Evolutionary conservation across 1,140 invertebrate species (phyloP).

Genomic region (Panulirus ornatus): DNA sequence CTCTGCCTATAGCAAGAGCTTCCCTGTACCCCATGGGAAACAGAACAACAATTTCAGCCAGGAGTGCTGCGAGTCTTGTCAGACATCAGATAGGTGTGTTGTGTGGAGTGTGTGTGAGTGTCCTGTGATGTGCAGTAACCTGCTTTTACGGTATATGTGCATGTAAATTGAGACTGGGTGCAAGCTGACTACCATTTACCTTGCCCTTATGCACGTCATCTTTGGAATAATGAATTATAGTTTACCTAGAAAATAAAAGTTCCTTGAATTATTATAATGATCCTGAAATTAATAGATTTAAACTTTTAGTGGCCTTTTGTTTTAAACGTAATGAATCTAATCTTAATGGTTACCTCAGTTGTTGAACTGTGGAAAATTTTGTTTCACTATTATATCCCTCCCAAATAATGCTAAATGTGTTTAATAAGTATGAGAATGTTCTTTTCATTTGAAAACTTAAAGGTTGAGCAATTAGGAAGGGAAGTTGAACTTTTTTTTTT

Average conservation of each 20-base stretch:
- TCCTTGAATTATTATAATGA: background rate
- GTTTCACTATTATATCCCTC: too few relatives aligned
- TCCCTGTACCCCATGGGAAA: constrained; percentile 42
- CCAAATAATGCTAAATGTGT: too few relatives aligned
- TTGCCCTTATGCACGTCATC: background rate
- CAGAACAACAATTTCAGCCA: constrained; percentile 47
- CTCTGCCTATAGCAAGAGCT: constrained; percentile 59
- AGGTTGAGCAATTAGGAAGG: background rate
- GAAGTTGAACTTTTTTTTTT: too few relatives aligned
- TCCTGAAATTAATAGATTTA: background rate
- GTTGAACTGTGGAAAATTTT: too few relatives aligned
- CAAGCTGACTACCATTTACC: background rate
- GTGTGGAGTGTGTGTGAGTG: constrained; percentile 1
- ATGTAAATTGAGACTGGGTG: background rate
- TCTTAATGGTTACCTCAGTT: too few relatives aligned
- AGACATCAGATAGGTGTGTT: constrained; percentile 44
- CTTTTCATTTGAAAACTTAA: background rate
- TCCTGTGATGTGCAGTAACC: background rate
- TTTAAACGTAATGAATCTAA: background rate
- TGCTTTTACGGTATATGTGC: constrained; percentile 34
- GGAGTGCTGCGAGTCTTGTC: constrained; percentile 40
- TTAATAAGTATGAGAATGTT: background rate
- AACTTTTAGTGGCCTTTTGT: background rate
- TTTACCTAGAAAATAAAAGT: background rate
- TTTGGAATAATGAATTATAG: background rate